phyloP scores from a whole-genome alignment of 2,797 vertebrate species.

The Sebastes flavidus region DNA sequence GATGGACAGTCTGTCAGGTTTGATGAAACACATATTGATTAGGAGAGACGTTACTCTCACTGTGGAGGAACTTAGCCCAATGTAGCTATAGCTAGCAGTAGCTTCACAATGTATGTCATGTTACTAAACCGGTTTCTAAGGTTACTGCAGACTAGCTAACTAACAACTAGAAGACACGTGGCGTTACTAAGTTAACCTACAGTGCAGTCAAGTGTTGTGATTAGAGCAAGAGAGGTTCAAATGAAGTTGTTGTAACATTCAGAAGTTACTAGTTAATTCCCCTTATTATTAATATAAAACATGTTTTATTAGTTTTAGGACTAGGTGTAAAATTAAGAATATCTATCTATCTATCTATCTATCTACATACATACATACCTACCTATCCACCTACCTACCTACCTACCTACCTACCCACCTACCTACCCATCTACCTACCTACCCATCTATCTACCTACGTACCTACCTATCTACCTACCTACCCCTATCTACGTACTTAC shows the following conservation, averaged over 20 bases:
- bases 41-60: background rate
- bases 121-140: background rate
- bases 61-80: background rate
- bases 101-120: background rate
- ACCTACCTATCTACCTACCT: fast-evolving
- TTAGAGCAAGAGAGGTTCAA: background rate
- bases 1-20: slow-evolving; percentile 60
- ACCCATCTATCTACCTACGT: fast-evolving
- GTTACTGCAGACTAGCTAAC: background rate
- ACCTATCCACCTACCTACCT: fast-evolving
- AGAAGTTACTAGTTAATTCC: background rate
- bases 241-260: background rate
- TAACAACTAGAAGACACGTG: background rate
- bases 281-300: background rate
- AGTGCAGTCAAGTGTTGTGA: background rate
- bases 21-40: background rate
- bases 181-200: background rate
- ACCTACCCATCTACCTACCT: fast-evolving
- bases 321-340: background rate
- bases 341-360: no score
- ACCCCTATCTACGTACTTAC: fast-evolving
- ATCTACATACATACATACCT: no score
- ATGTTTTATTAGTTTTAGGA: background rate
- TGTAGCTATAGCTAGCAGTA: slow-evolving; percentile 19
- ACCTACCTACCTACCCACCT: fast-evolving